phyloP scores from a whole-genome alignment of 2,888 invertebrate species.

The Heterodera filipjevi region DNA sequence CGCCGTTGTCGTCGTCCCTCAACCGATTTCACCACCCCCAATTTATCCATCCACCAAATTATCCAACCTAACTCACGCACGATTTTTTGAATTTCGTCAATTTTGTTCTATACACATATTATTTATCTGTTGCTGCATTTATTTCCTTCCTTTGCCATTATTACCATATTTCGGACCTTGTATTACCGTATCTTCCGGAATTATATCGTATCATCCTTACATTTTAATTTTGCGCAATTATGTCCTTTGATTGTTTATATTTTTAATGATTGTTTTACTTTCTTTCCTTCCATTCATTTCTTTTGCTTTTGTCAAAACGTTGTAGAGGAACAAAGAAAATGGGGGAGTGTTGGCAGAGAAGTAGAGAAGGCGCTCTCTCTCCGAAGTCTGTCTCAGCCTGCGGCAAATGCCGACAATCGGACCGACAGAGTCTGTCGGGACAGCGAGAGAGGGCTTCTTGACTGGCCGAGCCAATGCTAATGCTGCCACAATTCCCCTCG shows the following conservation, averaged over 20 bases:
- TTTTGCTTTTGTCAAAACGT: background rate
- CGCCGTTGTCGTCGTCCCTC: conserved; percentile 12
- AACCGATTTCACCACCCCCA: conserved; percentile 5
- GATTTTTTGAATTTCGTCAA: background rate
- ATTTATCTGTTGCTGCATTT: background rate
- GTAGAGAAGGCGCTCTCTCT: background rate
- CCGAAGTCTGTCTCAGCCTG: background rate
- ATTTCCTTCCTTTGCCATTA: background rate
- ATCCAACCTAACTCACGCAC: background rate
- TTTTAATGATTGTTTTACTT: background rate
- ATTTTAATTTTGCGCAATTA: too few relatives aligned
- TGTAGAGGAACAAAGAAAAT: background rate
- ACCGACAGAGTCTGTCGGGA: conserved; percentile 8
- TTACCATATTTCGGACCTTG: too few relatives aligned
- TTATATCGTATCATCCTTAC: too few relatives aligned
- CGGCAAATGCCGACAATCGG: background rate
- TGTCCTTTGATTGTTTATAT: background rate
- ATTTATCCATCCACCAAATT: background rate
- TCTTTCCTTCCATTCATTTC: background rate
- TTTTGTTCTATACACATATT: too few relatives aligned
- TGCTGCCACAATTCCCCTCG: conserved; percentile 7
- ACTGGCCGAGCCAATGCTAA: background rate
- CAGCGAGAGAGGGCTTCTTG: background rate
- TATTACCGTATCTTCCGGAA: background rate
- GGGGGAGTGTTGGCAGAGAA: background rate